Conservation (phyloP, 2,797 vertebrate genomes). For the Tamandua tetradactyla region DNA sequence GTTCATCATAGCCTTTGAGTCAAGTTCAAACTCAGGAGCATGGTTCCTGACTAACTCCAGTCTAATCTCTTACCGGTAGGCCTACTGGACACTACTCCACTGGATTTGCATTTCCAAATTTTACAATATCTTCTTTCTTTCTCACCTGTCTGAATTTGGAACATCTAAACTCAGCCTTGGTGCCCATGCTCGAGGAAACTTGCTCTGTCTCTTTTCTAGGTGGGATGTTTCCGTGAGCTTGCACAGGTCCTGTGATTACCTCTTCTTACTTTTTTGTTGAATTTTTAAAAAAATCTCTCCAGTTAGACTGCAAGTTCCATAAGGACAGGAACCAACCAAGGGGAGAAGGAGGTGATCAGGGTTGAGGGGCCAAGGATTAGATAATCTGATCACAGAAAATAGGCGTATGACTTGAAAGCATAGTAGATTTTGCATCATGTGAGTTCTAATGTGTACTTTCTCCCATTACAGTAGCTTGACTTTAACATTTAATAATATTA, state of each 20-base stretch:
- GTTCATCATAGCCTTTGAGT: background rate
- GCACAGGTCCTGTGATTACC: background rate
- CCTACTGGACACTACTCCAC: accelerated
- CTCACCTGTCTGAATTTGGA: background rate
- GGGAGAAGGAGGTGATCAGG: background rate
- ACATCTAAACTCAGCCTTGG: background rate
- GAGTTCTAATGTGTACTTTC: background rate
- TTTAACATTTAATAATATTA: slow-evolving; percentile 42
- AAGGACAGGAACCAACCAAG: background rate
- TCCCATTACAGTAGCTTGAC: background rate
- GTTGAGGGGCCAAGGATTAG: background rate
- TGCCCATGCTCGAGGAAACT: background rate
- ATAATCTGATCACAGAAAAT: background rate
- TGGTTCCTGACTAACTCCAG: background rate
- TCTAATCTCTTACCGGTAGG: background rate
- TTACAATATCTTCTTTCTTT: background rate
- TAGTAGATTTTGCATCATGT: background rate
- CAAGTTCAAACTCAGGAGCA: background rate
- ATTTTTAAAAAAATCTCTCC: background rate
- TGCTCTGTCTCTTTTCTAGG: background rate
- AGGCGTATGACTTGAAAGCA: background rate
- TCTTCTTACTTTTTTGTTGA: background rate
- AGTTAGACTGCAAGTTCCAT: background rate
- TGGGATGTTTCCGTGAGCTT: background rate
- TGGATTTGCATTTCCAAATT: background rate